Evolutionary conservation across 2,797 vertebrate genomes (phyloP), one percentile per base, ranked within the genome.

Genomic region (Characodon lateralis): DNA sequence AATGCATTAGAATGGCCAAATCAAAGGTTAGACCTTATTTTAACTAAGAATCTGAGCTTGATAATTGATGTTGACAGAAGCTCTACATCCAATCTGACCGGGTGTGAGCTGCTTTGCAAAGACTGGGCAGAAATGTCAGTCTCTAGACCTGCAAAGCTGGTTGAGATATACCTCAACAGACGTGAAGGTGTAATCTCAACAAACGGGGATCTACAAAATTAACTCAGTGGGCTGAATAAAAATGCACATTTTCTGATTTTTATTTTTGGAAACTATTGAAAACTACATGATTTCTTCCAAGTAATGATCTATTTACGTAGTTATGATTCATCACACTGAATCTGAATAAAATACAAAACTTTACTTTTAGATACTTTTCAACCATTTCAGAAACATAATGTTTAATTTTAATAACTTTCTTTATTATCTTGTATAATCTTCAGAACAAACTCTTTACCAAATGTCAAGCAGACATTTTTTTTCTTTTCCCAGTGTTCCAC

Each of bases 391-490:
- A 28, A 18, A 14, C 31, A 61, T 61, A 31, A 61, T 31, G 6
- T 61, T 63, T 35, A 14, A 63, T 35, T 63, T 63, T 22, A 39
- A 63, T 35, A 6, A 63, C 20, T 7, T 48, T 10, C 46, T 61
- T 31, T 61, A 13, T 61, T 31, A 61, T 31, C 14, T 26, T 16
- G 31, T 7, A 20, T 20, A 63, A 35, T 63, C 61, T 35, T 26
- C 28, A 63, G 31, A 35, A 63, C 16, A 35, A 4, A 20, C 39
- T 41, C 76, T 63, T 61, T 48, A 78, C 65, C 58, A 78, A 51
- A 53, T 65, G 58, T 72, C 43, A 31, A 63, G 18, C 16, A 63
- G 12, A 20, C 41, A 10, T n/a, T 50, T 20, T 28, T 20, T 8
- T 2, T 4, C n/a, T 5, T 61, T 10, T 26, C 13, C 28, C 16